Evolutionary conservation across 2,797 vertebrate species (phyloP), one percentile per base, ranked within the genome.

Genomic region (Neosilurus mollespiculum): DNA sequence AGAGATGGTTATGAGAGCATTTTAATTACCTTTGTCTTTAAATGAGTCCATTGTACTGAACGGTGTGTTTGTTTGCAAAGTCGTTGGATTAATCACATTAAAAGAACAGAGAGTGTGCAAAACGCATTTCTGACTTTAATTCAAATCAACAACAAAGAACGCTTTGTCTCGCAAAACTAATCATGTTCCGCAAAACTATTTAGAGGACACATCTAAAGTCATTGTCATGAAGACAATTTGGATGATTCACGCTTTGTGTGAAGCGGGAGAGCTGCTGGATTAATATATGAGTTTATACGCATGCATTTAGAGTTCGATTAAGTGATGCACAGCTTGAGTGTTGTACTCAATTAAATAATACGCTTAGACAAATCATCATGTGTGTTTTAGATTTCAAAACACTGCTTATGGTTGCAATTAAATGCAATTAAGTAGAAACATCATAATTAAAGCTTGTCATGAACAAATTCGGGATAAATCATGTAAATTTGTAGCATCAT

Each of bases 1-100:
- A 62, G 59, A 82, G 87, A 88, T 89, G 86, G 77, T 72, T 80
- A 84, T 79, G 86, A 87, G 88, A 84, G 82, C 59, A 62, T 87
- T 86, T 87, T 89, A 89, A 89, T 89, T 89, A 87, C 86, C 67
- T 85, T 78, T 54, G 22, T 62, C 81, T 87, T 77, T 79, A 76
- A 78, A 79, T 12, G 18, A 53, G 76, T 84, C 87, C 83, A 54
- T 70, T 24, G 64, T 71, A 58, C 84, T 59, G 70, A 81, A 79
- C 75, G 61, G 51, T 30, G 78, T 86, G 85, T 87, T 87, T 87
- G 78, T 88, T 87, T 83, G 82, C 78, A 81, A 83, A 86, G 87
- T 83, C 81, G 61, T 70, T 70, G 75, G 66, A 79, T 79, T 84
- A 82, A 84, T 84, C 81, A 67, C 80, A 66, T 87, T 83, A 85